Evolutionary conservation across 2,888 invertebrate species (phyloP).

Genomic region (Listrodromus nycthemerus): DNA sequence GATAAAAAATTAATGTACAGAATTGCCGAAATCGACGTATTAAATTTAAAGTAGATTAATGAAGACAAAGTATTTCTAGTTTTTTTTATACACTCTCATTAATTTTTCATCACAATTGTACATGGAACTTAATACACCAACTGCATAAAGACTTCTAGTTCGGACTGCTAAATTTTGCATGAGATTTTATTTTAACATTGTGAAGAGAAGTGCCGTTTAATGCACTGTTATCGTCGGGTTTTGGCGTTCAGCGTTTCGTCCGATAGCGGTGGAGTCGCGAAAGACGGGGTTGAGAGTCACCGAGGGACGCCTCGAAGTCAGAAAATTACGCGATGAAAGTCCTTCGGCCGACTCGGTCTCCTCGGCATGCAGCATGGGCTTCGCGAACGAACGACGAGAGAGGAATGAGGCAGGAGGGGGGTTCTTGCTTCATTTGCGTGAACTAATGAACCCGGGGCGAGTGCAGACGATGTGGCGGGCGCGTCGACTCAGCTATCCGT

Average conservation of each 20-base stretch:
- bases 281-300: conserved; percentile 64
- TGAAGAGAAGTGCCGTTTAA: neutral
- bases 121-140: no score
- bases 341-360: conserved; percentile 71
- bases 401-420: conserved; percentile 36
- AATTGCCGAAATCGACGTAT: no score
- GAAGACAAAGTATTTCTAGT: no score
- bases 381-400: conserved; percentile 48
- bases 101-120: no score
- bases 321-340: conserved; percentile 78
- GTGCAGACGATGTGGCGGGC: conserved; percentile 37
- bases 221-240: neutral
- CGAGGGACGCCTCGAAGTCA: conserved; percentile 65
- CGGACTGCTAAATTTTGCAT: no score
- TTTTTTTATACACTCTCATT: no score
- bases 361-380: conserved; percentile 40
- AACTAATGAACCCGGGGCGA: conserved; percentile 71
- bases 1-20: no score
- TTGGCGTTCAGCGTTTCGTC: neutral
- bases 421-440: conserved; percentile 67
- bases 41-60: no score
- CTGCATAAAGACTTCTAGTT: no score
- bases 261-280: conserved; percentile 31
- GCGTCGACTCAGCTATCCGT: conserved; percentile 59
- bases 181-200: no score